Conservation (phyloP, 2,797 vertebrate genomes). For the Tokudaia muenninki region DNA sequence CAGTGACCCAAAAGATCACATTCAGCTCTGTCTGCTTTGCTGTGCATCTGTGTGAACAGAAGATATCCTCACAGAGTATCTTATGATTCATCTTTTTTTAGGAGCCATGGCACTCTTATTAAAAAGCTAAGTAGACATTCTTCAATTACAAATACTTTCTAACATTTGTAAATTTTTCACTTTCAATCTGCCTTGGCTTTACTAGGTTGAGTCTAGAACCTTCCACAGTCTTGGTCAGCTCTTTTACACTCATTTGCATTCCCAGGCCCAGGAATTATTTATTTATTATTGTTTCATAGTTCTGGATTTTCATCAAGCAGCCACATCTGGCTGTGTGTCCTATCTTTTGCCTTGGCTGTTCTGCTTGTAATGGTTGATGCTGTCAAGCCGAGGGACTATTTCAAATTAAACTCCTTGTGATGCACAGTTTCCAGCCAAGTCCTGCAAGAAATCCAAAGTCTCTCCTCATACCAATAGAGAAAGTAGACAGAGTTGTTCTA, state of each 20-base stretch:
- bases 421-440: too few relatives aligned
- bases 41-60: background rate
- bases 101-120: background rate
- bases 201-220: background rate
- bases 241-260: background rate
- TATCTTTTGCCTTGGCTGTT: background rate
- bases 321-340: background rate
- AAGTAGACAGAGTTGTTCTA: background rate
- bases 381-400: background rate
- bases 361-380: background rate
- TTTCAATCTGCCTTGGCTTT: background rate
- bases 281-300: background rate
- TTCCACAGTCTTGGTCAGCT: background rate
- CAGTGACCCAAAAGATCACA: background rate
- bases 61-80: background rate
- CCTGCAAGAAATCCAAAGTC: background rate
- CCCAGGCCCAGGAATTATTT: background rate
- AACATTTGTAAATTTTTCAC: background rate
- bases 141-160: background rate
- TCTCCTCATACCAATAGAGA: background rate
- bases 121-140: background rate
- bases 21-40: background rate
- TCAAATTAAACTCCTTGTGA: background rate
- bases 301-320: background rate
- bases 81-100: conserved; percentile 11